A percentile compares a stretch with the other conserved stretches of the same genome.
These are phyloP conservation scores for Tenodera sinensis DNA, from an alignment of 2,888 invertebrate genomes.

Conservation along the genomic window DNA sequence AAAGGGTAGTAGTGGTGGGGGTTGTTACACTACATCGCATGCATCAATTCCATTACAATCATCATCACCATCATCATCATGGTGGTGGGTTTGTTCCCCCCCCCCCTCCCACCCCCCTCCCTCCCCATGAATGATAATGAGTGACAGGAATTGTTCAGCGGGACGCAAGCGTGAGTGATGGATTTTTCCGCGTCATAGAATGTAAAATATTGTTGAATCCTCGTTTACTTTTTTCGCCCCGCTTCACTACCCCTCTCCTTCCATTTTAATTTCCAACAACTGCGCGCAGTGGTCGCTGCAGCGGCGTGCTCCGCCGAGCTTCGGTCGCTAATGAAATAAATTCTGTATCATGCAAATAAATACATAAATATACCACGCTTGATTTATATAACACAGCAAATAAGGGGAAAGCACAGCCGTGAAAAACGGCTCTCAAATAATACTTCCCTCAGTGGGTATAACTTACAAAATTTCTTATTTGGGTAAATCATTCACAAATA, in stretches of 20 bases:
- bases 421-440: too few relatives aligned
- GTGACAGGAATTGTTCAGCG: conserved; percentile 16
- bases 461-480: too few relatives aligned
- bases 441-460: too few relatives aligned
- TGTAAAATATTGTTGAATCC: conserved; percentile 19
- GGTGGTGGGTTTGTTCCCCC: background rate
- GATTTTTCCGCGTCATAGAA: conserved; percentile 23
- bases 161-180: conserved; percentile 14
- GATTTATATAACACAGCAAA: too few relatives aligned
- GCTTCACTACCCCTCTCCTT: background rate
- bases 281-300: background rate
- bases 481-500: too few relatives aligned
- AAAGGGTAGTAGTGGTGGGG: background rate
- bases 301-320: background rate
- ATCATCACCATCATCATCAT: conserved; percentile 10
- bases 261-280: conserved; percentile 3
- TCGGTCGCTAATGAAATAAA: background rate
- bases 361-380: too few relatives aligned
- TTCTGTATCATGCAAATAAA: too few relatives aligned
- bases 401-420: too few relatives aligned
- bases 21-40: conserved; percentile 23
- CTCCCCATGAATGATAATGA: conserved; percentile 11
- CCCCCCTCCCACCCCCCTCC: background rate
- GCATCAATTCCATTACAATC: conserved; percentile 24
- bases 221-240: background rate